Percentiles rank a stretch among this genome's conserved stretches.
These are phyloP conservation scores for Molanna angustata DNA, from an alignment of 2,888 invertebrate genomes.

Conservation along the genomic window DNA sequence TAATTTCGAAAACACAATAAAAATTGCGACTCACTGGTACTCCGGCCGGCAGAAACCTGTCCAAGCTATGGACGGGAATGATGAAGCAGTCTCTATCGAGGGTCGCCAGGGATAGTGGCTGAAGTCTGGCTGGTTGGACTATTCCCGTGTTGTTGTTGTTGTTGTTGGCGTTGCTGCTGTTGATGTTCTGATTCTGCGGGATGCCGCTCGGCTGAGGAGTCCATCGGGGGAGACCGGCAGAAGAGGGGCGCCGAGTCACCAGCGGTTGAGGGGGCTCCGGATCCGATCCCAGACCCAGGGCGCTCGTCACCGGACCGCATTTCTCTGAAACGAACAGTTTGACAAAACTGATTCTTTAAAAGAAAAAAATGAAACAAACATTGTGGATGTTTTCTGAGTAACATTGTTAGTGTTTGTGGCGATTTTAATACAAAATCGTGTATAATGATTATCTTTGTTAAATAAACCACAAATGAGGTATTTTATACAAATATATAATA, in stretches of 20 bases:
- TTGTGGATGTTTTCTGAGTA: too few relatives aligned
- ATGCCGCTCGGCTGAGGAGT: conserved; percentile 33
- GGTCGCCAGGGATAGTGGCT: conserved; percentile 76
- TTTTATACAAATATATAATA: too few relatives aligned
- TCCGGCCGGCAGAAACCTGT: conserved; percentile 85
- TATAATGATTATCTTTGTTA: too few relatives aligned
- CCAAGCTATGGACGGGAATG: conserved; percentile 85
- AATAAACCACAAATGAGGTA: too few relatives aligned
- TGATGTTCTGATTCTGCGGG: conserved; percentile 5
- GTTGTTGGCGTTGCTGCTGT: conserved; percentile 31
- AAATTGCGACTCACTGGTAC: conserved; percentile 64
- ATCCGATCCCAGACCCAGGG: conserved; percentile 57
- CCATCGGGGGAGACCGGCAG: conserved; percentile 55
- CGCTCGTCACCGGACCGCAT: conserved; percentile 68
- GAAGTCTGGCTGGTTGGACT: conserved; percentile 45
- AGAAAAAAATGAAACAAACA: too few relatives aligned
- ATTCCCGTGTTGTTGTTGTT: conserved; percentile 35
- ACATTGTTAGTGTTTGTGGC: too few relatives aligned
- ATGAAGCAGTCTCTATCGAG: conserved; percentile 90
- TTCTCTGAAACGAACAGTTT: conserved; percentile 67
- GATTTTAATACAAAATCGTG: too few relatives aligned
- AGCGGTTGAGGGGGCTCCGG: conserved; percentile 69
- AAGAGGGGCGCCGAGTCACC: conserved; percentile 65
- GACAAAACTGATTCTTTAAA: too few relatives aligned
- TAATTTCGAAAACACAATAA: too few relatives aligned